Conservation (phyloP, 2,888 invertebrate genomes). For the Heteropelma amictum region DNA sequence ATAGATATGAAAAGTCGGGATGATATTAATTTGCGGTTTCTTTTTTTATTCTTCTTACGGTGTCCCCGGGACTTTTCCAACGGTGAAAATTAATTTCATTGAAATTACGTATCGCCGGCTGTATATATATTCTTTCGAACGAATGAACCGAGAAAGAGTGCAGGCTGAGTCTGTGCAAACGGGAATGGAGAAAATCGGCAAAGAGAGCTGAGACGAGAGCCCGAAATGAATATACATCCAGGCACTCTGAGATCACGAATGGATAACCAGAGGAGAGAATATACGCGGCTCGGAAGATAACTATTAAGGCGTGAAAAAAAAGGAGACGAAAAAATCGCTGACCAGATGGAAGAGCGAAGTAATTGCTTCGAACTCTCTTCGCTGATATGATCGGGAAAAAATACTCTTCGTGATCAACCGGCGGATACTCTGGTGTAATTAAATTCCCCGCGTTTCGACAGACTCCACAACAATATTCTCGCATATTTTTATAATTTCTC, state of each 20-base stretch:
- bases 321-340: slow-evolving; percentile 23
- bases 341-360: slow-evolving; percentile 42
- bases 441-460: slow-evolving; percentile 11
- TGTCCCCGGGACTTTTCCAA: no score
- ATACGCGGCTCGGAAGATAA: slow-evolving; percentile 37
- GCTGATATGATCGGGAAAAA: slow-evolving; percentile 54
- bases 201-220: slow-evolving; percentile 3
- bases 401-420: slow-evolving; percentile 60
- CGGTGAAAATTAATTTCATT: slow-evolving; percentile 12
- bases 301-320: slow-evolving; percentile 48
- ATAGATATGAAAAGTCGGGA: no score
- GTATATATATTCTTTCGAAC: slow-evolving; percentile 23
- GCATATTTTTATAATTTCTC: slow-evolving; percentile 6
- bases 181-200: neutral
- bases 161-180: neutral
- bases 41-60: no score
- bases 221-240: slow-evolving; percentile 13
- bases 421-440: neutral
- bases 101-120: slow-evolving; percentile 21
- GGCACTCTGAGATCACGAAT: slow-evolving; percentile 16
- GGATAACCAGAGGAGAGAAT: slow-evolving; percentile 22
- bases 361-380: slow-evolving; percentile 46
- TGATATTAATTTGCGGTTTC: no score
- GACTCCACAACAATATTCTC: neutral
- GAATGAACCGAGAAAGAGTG: slow-evolving; percentile 33